Percentiles rank a stretch among this genome's conserved stretches.
These are phyloP conservation scores for Nyctalus aviator DNA, from an alignment of 2,797 vertebrate genomes.

Conservation along the genomic window DNA sequence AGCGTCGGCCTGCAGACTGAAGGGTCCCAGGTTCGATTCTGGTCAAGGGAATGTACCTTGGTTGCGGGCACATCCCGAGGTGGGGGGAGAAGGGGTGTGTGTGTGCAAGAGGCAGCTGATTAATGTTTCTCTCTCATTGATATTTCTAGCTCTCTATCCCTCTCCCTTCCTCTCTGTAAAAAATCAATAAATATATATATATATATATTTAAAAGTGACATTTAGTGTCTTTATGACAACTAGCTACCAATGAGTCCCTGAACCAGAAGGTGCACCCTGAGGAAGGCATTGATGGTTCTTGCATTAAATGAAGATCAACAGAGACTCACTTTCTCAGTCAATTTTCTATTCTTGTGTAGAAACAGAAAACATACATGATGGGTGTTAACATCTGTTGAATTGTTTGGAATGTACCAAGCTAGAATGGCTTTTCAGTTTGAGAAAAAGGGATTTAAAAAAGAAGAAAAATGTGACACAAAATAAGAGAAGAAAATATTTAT, in stretches of 20 bases:
- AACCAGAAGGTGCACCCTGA: conserved; percentile 32
- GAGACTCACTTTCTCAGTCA: conserved; percentile 56
- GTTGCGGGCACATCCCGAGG: too few relatives aligned
- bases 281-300: background rate
- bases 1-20: too few relatives aligned
- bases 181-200: too few relatives aligned
- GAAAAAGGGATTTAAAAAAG: conserved; percentile 60
- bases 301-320: conserved; percentile 56
- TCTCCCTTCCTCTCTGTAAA: too few relatives aligned
- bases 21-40: too few relatives aligned
- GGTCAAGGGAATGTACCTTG: too few relatives aligned
- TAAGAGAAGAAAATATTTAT: conserved; percentile 75
- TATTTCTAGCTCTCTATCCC: too few relatives aligned
- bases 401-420: conserved; percentile 76
- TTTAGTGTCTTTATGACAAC: background rate
- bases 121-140: too few relatives aligned
- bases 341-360: conserved; percentile 73
- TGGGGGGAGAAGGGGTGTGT: too few relatives aligned
- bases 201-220: background rate
- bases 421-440: conserved; percentile 77
- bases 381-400: conserved; percentile 76
- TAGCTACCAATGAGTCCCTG: background rate
- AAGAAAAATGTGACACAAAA: conserved; percentile 65
- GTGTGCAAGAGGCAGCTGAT: too few relatives aligned
- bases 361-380: conserved; percentile 60